Evolutionary conservation across 2,888 invertebrate species (phyloP).

Genomic region (Coleophora flavipennella): DNA sequence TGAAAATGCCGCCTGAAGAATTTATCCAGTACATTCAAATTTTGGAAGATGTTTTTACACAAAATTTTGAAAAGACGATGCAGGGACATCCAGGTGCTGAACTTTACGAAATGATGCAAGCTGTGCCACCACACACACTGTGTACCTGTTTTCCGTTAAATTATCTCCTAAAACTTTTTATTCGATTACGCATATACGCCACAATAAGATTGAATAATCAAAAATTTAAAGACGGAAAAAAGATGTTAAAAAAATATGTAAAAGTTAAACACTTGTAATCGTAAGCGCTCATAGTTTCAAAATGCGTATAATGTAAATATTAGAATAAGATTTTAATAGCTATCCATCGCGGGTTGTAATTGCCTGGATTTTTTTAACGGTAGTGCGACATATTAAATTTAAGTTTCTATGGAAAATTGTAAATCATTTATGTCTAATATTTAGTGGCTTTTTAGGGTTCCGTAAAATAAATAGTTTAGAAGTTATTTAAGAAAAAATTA

Average conservation of each 20-base stretch:
- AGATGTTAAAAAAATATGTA: slow-evolving; percentile 2
- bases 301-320: too few species aligned
- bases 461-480: too few species aligned
- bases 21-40: slow-evolving; percentile 4
- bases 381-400: too few species aligned
- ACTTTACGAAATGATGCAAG: background rate
- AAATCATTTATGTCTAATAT: too few species aligned
- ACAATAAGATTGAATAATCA: slow-evolving; percentile 7
- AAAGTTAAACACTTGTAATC: too few species aligned
- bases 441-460: too few species aligned
- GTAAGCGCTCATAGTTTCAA: too few species aligned
- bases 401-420: too few species aligned
- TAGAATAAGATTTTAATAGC: too few species aligned
- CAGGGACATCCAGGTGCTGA: slow-evolving; percentile 2
- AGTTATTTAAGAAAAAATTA: too few species aligned
- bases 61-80: slow-evolving; percentile 3
- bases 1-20: slow-evolving; percentile 6
- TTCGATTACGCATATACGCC: slow-evolving; percentile 8
- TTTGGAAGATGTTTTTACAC: slow-evolving; percentile 5
- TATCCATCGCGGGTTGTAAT: too few species aligned
- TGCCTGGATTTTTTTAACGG: too few species aligned
- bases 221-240: slow-evolving; percentile 4
- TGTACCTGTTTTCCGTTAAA: slow-evolving; percentile 11
- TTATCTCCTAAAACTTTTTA: slow-evolving; percentile 9
- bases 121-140: slow-evolving; percentile 3